These are phyloP conservation scores for Venturia canescens DNA, from an alignment of 1,140 invertebrate species.

Conservation along the genomic window DNA sequence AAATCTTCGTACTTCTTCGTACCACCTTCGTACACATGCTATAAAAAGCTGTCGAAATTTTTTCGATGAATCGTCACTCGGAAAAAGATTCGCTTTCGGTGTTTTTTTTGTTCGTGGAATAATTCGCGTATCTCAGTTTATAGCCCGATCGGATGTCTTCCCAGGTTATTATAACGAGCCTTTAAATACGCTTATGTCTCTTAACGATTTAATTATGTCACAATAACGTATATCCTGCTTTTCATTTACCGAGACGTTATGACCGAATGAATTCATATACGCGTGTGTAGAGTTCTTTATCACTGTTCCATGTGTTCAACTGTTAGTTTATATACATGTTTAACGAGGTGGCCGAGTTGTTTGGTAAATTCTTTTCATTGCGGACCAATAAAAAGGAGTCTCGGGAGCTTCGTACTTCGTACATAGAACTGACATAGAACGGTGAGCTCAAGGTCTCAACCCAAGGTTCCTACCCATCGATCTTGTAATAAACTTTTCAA, in stretches of 20 bases:
- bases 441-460: neutral
- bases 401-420: neutral
- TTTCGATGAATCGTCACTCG: neutral
- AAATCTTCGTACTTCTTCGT: neutral
- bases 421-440: neutral
- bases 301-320: neutral
- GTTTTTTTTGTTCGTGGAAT: too few relatives aligned
- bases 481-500: neutral
- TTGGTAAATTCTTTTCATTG: neutral
- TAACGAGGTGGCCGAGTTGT: neutral
- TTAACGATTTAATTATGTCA: slow-evolving; percentile 2
- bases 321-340: neutral
- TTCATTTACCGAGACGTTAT: neutral
- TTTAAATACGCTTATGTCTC: neutral
- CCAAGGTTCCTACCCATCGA: neutral
- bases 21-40: neutral
- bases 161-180: neutral
- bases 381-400: neutral
- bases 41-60: neutral
- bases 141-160: neutral
- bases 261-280: neutral
- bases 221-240: slow-evolving; percentile 6
- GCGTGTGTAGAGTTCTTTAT: neutral
- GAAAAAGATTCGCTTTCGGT: too few relatives aligned
- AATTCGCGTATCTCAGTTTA: neutral